Conservation (phyloP, 2,113 vertebrate species). For the Dicentrarchus labrax region DNA sequence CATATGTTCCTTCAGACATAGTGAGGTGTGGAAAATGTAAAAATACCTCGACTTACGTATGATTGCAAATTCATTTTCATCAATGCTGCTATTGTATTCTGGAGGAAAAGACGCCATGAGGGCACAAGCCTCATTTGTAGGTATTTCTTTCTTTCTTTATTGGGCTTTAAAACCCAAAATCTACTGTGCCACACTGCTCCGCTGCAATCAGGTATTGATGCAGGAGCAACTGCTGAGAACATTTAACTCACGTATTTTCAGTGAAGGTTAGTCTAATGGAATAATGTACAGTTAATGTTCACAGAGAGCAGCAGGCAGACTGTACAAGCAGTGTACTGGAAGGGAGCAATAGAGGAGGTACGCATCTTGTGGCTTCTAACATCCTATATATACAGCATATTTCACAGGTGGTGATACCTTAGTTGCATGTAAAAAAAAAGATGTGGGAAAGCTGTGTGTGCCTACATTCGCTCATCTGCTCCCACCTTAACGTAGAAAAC, state of each 20-base stretch:
- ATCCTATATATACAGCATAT: background rate
- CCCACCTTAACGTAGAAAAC: background rate
- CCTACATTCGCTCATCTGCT: slow-evolving; percentile 19
- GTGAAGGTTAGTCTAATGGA: background rate
- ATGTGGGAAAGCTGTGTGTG: background rate
- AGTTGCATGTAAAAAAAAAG: background rate
- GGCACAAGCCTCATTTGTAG: slow-evolving; percentile 32
- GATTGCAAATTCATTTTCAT: slow-evolving; percentile 38
- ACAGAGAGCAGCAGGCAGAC: background rate
- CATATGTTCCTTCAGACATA: slow-evolving; percentile 11
- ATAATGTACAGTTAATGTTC: background rate
- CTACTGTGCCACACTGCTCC: slow-evolving; percentile 32
- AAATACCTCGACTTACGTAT: slow-evolving; percentile 32
- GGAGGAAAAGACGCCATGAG: background rate
- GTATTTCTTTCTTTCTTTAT: slow-evolving; percentile 56
- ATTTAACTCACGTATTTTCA: background rate
- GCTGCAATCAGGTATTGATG: slow-evolving; percentile 8
- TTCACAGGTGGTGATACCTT: background rate
- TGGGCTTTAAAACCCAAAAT: slow-evolving; percentile 19
- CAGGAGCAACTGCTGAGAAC: background rate
- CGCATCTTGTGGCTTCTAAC: background rate
- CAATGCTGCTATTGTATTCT: slow-evolving; percentile 68
- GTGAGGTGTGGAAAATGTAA: slow-evolving; percentile 12
- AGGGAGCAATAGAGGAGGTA: background rate
- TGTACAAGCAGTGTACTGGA: background rate